Evolutionary conservation across 2,113 vertebrate species (phyloP), one percentile per base, ranked within the genome.

Genomic region (Poecilia latipinna): DNA sequence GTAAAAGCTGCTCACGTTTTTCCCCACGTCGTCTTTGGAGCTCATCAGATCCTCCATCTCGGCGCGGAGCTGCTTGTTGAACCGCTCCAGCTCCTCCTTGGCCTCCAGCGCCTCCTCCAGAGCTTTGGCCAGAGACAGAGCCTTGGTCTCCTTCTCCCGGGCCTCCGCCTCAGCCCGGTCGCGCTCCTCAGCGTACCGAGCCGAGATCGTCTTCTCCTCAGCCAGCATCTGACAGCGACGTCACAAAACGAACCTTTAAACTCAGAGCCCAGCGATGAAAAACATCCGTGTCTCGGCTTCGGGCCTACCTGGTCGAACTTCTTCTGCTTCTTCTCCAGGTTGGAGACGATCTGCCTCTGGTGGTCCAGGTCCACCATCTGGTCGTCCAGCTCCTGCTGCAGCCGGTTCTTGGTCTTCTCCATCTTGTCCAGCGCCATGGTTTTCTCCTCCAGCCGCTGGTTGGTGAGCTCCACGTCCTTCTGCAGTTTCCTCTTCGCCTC

Each of bases 41-140:
- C 96, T 99, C 96, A 99, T 98, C 75, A 99, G 76, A 24, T 99
- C 97, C 62, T 99, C 98, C 98, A 99, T 98, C 74, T 99, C 98
- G 1, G 96, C 87, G 1, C 97, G 94, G 24, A 99, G 94, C 94
- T 99, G 98, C 88, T 98, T 99, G 91, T 98, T 99, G 85, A 97
- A 96, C 57, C 97, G 93, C 86, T 99, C 98, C 77, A 96, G 96
- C 15, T 99, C 98, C 76, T 99, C 97, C 83, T 97, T 97, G 74
- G 96, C 95, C 74, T 98, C 98, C 77, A 99, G 88, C 13, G 98
- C 97, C 85, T 98, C 98, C 78, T 99, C 98, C 35, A 99, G 92
- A 22, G 96, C 96, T 54, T 97, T 90, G 67, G 96, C 93, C 92
- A 99, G 89, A 11, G 98, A 96, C 72, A 99, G 92, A 0, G 97